phyloP scores from a whole-genome alignment of 2,113 vertebrate species.

The Laticauda laticaudata region DNA sequence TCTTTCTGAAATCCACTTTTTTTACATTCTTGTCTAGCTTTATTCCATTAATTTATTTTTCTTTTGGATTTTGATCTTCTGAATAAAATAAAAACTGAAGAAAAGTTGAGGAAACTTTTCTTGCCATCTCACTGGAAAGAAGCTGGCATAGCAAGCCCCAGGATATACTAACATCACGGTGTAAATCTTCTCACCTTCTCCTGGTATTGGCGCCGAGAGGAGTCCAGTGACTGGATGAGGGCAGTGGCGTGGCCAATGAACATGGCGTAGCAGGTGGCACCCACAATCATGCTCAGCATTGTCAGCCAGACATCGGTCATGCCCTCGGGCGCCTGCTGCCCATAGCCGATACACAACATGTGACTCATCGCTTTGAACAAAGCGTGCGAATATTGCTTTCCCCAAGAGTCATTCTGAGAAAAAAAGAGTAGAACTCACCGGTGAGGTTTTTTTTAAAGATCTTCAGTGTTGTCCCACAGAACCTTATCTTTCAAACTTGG shows the following conservation, averaged over 20 bases:
- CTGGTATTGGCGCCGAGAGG: constrained; percentile 89
- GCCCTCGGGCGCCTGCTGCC: constrained; percentile 92
- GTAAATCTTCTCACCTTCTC: constrained; percentile 75
- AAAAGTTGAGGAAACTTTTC: background rate
- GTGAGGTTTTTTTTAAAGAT: background rate
- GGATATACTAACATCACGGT: background rate
- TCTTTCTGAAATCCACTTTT: no score
- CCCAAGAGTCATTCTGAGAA: constrained; percentile 91
- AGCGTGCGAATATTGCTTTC: constrained; percentile 94
- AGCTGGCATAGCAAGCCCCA: background rate
- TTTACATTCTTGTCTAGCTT: no score
- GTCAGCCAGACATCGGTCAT: constrained; percentile 99
- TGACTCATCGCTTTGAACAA: constrained; percentile 99
- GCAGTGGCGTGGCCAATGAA: constrained; percentile 92
- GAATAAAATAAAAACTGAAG: background rate
- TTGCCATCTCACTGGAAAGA: background rate
- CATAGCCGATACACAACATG: constrained; percentile 97
- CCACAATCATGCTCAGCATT: constrained; percentile 99
- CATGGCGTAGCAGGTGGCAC: constrained; percentile 96
- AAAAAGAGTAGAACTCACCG: background rate
- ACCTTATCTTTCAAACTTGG: background rate
- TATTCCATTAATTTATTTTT: no score
- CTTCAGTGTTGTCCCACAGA: background rate
- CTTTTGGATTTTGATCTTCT: background rate
- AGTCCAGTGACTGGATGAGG: constrained; percentile 91